phyloP scores from a whole-genome alignment of 2,888 invertebrate species.

The Synanthedon formicaeformis region DNA sequence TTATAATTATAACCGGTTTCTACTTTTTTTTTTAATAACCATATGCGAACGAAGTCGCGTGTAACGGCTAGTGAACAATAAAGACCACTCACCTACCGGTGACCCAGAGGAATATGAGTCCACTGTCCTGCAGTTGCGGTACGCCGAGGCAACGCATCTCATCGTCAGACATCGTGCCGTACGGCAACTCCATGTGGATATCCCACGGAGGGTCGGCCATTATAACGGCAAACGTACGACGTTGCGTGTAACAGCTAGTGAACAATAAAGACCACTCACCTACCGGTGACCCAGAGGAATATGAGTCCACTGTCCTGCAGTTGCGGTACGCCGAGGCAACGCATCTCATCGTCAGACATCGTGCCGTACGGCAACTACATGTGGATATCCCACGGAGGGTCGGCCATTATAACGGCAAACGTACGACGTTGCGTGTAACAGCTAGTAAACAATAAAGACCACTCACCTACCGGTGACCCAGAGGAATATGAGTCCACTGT shows the following conservation, averaged over 20 bases:
- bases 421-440: too few relatives aligned
- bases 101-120: slow-evolving; percentile 97
- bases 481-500: slow-evolving; percentile 95
- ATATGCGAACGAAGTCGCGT: too few relatives aligned
- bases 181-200: slow-evolving; percentile 98
- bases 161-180: slow-evolving; percentile 98
- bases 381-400: slow-evolving; percentile 99
- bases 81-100: slow-evolving; percentile 79
- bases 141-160: slow-evolving; percentile 97
- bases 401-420: slow-evolving; percentile 97
- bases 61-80: too few relatives aligned
- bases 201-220: slow-evolving; percentile 99
- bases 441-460: not conserved
- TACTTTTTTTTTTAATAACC: too few relatives aligned
- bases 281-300: slow-evolving; percentile 97
- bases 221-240: slow-evolving; percentile 94
- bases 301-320: slow-evolving; percentile 96
- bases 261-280: slow-evolving; percentile 61
- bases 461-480: slow-evolving; percentile 94
- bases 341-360: slow-evolving; percentile 99
- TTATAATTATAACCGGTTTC: too few relatives aligned
- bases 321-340: slow-evolving; percentile 92
- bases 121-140: slow-evolving; percentile 94
- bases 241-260: too few relatives aligned
- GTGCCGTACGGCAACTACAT: slow-evolving; percentile 99